Percentiles rank a stretch among this genome's conserved stretches.
Evolutionary conservation across 2,797 vertebrate species (phyloP).

Genomic region (Yasuhikotakia modesta): DNA sequence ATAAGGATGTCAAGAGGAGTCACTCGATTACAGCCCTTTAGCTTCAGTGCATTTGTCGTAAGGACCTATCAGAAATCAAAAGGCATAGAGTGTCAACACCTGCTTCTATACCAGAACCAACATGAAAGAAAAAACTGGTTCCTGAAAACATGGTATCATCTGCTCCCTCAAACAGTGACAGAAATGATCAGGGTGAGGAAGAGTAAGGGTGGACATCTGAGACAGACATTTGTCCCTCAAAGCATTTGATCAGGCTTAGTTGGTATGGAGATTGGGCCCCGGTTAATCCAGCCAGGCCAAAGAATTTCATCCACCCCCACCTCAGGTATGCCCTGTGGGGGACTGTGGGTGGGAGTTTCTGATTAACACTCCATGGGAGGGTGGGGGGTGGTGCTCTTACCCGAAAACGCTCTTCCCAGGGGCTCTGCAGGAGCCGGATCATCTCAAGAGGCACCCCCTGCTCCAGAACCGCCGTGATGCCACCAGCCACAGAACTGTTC

Average conservation of each 20-base stretch:
- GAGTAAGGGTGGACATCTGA: conserved; percentile 64
- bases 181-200: conserved; percentile 28
- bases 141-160: conserved; percentile 33
- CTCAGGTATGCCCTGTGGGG: conserved; percentile 62
- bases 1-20: conserved; percentile 45
- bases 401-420: conserved; percentile 94
- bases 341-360: conserved; percentile 53
- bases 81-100: conserved; percentile 30
- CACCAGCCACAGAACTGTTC: conserved; percentile 69
- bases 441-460: conserved; percentile 89
- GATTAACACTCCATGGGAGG: conserved; percentile 70
- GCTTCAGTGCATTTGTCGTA: conserved; percentile 33
- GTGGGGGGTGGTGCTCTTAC: conserved; percentile 73
- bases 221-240: conserved; percentile 73
- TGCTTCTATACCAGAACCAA: conserved; percentile 33
- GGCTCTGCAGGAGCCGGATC: conserved; percentile 93
- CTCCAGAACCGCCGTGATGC: conserved; percentile 85
- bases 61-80: conserved; percentile 40
- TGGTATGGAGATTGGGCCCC: conserved; percentile 68
- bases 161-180: conserved; percentile 28
- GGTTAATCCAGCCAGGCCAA: conserved; percentile 57
- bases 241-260: conserved; percentile 72
- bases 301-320: conserved; percentile 56
- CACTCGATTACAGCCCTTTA: conserved; percentile 31
- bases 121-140: conserved; percentile 30